Conservation (phyloP, 2,888 invertebrate genomes). For the Morinoia aosen region DNA sequence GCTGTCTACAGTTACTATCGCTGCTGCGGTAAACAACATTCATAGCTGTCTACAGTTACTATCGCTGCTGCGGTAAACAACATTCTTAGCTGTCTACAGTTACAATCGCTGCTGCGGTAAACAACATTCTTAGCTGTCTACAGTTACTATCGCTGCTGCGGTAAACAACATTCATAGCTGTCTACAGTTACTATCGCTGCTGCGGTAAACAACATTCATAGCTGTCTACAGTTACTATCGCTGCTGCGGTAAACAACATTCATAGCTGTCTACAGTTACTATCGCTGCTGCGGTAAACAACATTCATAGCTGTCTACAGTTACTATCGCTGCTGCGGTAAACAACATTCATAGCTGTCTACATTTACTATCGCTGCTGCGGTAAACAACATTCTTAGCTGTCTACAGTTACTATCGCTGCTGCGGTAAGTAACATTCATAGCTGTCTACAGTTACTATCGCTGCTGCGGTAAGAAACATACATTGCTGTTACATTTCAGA, state of each 20-base stretch:
- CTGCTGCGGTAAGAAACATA: background rate
- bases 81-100: background rate
- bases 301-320: too few species aligned
- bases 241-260: background rate
- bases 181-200: background rate
- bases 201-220: background rate
- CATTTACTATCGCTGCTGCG: background rate
- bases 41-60: background rate
- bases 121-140: background rate
- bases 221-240: background rate
- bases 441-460: background rate
- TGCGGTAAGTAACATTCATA: background rate
- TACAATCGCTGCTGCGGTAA: background rate
- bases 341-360: background rate
- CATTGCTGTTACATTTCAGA: background rate
- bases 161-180: too few species aligned
- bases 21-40: background rate
- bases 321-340: too few species aligned
- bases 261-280: too few species aligned
- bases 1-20: background rate
- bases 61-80: background rate
- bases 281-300: too few species aligned
- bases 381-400: background rate
- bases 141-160: background rate
- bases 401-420: background rate